Evolutionary conservation across 2,888 invertebrate genomes (phyloP), one percentile per base, ranked within the genome.

Genomic region (Tipula vernalis): DNA sequence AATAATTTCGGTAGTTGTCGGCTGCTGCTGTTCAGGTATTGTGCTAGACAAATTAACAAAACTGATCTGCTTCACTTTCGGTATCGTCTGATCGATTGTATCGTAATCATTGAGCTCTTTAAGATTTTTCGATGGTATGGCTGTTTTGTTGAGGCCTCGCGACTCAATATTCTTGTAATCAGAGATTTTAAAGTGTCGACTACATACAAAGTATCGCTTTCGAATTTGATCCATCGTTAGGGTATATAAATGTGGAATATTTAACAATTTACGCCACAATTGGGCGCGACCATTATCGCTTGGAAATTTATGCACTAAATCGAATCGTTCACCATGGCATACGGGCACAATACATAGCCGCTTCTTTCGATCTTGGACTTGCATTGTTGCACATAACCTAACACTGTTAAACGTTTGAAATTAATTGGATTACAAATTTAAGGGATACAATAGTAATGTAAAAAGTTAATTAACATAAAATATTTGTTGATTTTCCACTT

Each of bases 301-400:
- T 0, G 90, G 90, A 86, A 90, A 89, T 87, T 88, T 89, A 44
- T 90, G 90, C 0, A 88, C 89, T 47, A 89, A 88, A 87, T 88
- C 88, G 36, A 89, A 89, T n/a, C 88, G 89, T 83, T 88, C 87
- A 13, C 89, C 89, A 47, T 87, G 86, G 83, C 90, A 90, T 8
- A 87, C 83, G 18, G 89, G 89, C 15, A 89, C 86, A 39, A 88
- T 86, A 86, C 90, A 90, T 1, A 86, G 42, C 12, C 86, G 87
- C 13, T 71, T 83, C 83, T 87, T 87, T 18, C 71, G 71, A 51
- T 86, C 47, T 83, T 83, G n/a, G 0, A 57, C 36, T 42, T 86
- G 85, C 39, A 86, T 87, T 18, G n/a, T 42, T 6, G 5, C 3
- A 28, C 28, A 71, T 71, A 71, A 71, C 71, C 71, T 28, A 8